A percentile compares a stretch with the other conserved stretches of the same genome.
Conservation (phyloP, 2,888 invertebrate genomes). For the Cyclophora punctaria region DNA sequence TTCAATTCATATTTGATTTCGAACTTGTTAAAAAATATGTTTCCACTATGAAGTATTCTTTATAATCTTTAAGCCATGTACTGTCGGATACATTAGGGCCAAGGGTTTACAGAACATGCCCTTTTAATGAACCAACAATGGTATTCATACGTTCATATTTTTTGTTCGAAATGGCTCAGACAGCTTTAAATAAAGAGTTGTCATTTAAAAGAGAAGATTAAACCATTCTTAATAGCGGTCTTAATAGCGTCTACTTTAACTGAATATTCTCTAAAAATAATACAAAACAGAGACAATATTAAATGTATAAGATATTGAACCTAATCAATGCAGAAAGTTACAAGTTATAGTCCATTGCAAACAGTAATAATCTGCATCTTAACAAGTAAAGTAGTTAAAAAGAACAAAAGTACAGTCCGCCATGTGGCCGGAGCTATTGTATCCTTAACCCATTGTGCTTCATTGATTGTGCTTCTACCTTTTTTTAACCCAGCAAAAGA, state of each 20-base stretch:
- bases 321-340: slow-evolving; percentile 4
- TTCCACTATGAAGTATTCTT: slow-evolving; percentile 22
- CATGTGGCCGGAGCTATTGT: slow-evolving; percentile 65
- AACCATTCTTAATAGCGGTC: no score
- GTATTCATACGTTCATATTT: slow-evolving; percentile 1
- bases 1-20: no score
- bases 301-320: no score
- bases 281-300: no score
- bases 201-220: no score
- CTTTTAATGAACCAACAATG: slow-evolving; percentile 6
- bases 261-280: no score
- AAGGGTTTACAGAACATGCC: slow-evolving; percentile 31
- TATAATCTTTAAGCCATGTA: slow-evolving; percentile 20
- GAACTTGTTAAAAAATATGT: no score
- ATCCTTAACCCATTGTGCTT: slow-evolving; percentile 53
- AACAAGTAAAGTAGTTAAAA: slow-evolving; percentile 46
- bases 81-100: slow-evolving; percentile 45
- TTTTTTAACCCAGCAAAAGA: slow-evolving; percentile 54
- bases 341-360: slow-evolving; percentile 42
- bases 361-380: slow-evolving; percentile 57
- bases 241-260: no score
- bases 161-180: slow-evolving; percentile 11
- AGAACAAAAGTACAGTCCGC: slow-evolving; percentile 39
- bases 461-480: slow-evolving; percentile 26
- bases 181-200: no score